phyloP scores from a whole-genome alignment of 2,888 invertebrate genomes.

The Phengaris alcon region DNA sequence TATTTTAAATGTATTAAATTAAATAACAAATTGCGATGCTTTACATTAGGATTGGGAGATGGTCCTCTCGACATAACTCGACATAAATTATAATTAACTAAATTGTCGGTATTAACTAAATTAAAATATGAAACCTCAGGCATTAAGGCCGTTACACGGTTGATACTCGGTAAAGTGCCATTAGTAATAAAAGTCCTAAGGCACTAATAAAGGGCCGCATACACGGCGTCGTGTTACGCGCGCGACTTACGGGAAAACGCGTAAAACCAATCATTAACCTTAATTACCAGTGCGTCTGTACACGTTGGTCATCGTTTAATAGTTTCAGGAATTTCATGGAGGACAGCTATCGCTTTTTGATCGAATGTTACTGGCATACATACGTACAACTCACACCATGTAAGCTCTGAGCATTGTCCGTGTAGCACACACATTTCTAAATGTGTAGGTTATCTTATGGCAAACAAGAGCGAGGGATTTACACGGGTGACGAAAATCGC shows the following conservation, averaged over 20 bases:
- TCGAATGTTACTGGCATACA: neutral
- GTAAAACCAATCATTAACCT: conserved; percentile 65
- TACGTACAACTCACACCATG: no score
- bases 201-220: conserved; percentile 57
- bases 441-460: no score
- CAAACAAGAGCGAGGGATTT: no score
- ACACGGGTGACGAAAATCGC: no score
- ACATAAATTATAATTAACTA: neutral
- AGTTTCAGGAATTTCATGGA: conserved; percentile 3
- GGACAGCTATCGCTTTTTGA: conserved; percentile 4
- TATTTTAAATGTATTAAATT: no score
- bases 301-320: conserved; percentile 37
- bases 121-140: conserved; percentile 6
- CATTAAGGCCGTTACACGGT: neutral
- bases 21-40: neutral
- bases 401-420: no score
- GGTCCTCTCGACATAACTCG: neutral
- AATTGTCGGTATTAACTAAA: neutral
- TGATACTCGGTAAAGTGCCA: conserved; percentile 52
- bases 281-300: conserved; percentile 58
- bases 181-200: conserved; percentile 62
- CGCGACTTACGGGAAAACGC: conserved; percentile 51
- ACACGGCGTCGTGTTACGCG: conserved; percentile 40
- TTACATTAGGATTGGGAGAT: neutral
- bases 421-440: no score